Evolutionary conservation across 2,113 vertebrate genomes (phyloP).

Genomic region (Perognathus longimembris): DNA sequence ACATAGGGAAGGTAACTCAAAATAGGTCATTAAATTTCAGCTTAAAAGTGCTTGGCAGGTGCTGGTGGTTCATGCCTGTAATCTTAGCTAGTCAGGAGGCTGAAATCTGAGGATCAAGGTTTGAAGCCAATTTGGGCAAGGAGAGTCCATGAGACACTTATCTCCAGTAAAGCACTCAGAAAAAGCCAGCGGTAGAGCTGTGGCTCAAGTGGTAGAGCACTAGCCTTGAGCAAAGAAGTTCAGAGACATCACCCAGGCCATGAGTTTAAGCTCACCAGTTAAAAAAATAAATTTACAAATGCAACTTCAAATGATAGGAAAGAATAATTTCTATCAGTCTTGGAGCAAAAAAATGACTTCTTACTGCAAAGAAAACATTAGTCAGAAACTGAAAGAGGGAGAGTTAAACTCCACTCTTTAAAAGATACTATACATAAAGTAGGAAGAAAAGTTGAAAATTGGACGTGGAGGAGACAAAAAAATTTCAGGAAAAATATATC

Average conservation of each 20-base stretch:
- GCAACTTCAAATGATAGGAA: background rate
- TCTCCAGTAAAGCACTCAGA: no score
- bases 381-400: background rate
- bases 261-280: no score
- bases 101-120: no score
- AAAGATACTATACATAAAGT: constrained; percentile 16
- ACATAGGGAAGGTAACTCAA: constrained; percentile 28
- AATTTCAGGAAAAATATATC: background rate
- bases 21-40: background rate
- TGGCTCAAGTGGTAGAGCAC: no score
- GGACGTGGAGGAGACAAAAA: background rate
- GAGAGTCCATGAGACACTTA: no score
- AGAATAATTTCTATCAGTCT: background rate
- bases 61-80: no score
- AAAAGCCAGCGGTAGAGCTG: no score
- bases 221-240: no score
- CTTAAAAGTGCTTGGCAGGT: background rate
- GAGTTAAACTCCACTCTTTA: background rate
- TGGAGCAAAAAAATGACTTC: background rate
- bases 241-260: no score
- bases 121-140: no score
- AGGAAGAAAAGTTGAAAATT: background rate
- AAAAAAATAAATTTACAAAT: no score
- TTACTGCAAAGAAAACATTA: background rate
- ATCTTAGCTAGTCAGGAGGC: no score